phyloP scores from a whole-genome alignment of 2,888 invertebrate genomes.

The Caenorhabditis imperialis region DNA sequence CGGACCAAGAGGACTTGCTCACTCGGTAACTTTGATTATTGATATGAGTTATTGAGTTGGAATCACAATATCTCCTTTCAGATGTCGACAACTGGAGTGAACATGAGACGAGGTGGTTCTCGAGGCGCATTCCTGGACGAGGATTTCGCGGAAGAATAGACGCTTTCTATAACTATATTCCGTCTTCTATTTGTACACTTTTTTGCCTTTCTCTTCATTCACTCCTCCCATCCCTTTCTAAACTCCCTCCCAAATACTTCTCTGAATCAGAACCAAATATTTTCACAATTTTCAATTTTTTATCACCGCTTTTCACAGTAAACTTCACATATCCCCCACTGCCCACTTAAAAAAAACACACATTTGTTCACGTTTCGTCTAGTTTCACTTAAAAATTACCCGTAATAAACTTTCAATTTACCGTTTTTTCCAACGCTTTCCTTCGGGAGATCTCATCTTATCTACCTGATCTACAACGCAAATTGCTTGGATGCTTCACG shows the following conservation, averaged over 20 bases:
- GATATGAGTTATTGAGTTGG: neutral
- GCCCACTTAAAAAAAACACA: slow-evolving; percentile 21
- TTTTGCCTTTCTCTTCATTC: slow-evolving; percentile 3
- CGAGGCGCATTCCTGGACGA: slow-evolving; percentile 65
- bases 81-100: slow-evolving; percentile 56
- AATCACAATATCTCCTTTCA: slow-evolving; percentile 14
- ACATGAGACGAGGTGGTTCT: slow-evolving; percentile 56
- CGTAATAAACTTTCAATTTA: slow-evolving; percentile 11
- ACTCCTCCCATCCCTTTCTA: slow-evolving; percentile 1
- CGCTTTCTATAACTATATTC: neutral
- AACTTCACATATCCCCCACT: slow-evolving; percentile 40
- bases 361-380: too few relatives aligned
- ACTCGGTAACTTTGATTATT: slow-evolving; percentile 53
- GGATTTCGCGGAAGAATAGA: slow-evolving; percentile 63
- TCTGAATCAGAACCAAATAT: slow-evolving; percentile 45
- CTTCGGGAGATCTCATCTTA: neutral
- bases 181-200: slow-evolving; percentile 49
- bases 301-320: slow-evolving; percentile 9
- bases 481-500: neutral
- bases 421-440: neutral
- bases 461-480: neutral
- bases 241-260: slow-evolving; percentile 40
- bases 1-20: slow-evolving; percentile 65
- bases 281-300: slow-evolving; percentile 4
- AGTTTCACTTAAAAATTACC: neutral